Evolutionary conservation across 2,888 invertebrate species (phyloP), one percentile per base, ranked within the genome.

Genomic region (Cybosia mesomella): DNA sequence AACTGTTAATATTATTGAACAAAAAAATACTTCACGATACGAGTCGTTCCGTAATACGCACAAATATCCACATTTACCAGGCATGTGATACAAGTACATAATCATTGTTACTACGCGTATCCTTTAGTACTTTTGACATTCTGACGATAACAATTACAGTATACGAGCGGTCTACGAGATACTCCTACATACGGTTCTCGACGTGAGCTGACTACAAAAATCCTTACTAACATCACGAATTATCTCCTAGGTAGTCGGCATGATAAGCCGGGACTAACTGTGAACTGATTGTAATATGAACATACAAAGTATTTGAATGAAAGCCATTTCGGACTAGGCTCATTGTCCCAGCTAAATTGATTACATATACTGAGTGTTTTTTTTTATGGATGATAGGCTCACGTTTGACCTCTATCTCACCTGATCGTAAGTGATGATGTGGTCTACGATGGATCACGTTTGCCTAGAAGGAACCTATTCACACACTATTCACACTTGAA

Each of bases 191-290:
- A 70, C 66, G 63, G 58, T 43, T 54, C 22, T 15, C 39, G 62
- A 66, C 70, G 70, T 70, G 70, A 59, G 61, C 58, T 32, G 70
- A 70, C 63, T 70, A 63, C 66, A 59, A 62, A 68, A 8, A 24
- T 15, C 39, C 28, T 22, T 39, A 58, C 49, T 39, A 58, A 28
- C 21, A 22, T 39, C 22, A 22, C 43, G 34, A 59, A 24, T 58
- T 58, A 24, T 13, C 54, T 63, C 49, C 34, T 28, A 58, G 34
- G 39, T 34, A 22, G 61, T 58, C 13, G 43, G 24, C 28, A 57
- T 43, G 58, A 66, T 66, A 54, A 53, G 32, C 53, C n/a, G 15
- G 7, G 60, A 22, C 58, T 39, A 53, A 54, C n/a, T n/a, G n/a
- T n/a, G n/a, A n/a, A n/a, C 55, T 55, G 34, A 64, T 64, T 49